Evolutionary conservation across 2,113 vertebrate genomes (phyloP).

Genomic region (Saccopteryx leptura): DNA sequence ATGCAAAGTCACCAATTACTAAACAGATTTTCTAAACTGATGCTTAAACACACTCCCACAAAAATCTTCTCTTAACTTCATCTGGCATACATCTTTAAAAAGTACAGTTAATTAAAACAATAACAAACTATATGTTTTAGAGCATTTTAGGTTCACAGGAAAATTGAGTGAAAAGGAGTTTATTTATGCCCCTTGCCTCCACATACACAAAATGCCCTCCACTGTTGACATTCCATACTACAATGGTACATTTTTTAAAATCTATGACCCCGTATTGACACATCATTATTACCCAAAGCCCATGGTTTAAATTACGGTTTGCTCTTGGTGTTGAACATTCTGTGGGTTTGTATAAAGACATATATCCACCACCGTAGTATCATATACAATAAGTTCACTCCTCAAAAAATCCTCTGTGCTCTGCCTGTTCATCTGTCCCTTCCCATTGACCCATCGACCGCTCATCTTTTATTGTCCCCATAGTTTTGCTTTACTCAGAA

Average conservation of each 20-base stretch:
- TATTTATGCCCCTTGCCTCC: neutral
- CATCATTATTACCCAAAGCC: neutral
- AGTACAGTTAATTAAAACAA: neutral
- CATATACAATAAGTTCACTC: neutral
- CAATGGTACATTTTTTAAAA: neutral
- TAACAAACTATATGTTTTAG: neutral
- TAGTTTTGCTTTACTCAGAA: constrained; percentile 25
- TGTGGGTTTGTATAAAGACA: neutral
- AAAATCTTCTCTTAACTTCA: constrained; percentile 12
- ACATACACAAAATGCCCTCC: neutral
- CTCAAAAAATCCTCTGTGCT: neutral
- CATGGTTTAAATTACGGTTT: neutral
- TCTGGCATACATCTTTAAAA: neutral
- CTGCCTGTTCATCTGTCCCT: neutral
- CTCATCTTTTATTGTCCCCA: neutral
- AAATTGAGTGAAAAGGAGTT: constrained; percentile 8
- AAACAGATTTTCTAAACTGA: constrained; percentile 24
- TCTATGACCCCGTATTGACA: neutral
- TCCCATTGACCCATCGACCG: neutral
- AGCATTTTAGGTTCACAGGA: neutral
- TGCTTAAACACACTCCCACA: neutral
- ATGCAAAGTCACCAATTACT: neutral
- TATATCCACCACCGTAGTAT: neutral
- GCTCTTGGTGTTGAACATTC: neutral
- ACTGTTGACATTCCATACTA: neutral